Evolutionary conservation across 1,140 invertebrate genomes (phyloP).

Genomic region (Propsilocerus akamusi): DNA sequence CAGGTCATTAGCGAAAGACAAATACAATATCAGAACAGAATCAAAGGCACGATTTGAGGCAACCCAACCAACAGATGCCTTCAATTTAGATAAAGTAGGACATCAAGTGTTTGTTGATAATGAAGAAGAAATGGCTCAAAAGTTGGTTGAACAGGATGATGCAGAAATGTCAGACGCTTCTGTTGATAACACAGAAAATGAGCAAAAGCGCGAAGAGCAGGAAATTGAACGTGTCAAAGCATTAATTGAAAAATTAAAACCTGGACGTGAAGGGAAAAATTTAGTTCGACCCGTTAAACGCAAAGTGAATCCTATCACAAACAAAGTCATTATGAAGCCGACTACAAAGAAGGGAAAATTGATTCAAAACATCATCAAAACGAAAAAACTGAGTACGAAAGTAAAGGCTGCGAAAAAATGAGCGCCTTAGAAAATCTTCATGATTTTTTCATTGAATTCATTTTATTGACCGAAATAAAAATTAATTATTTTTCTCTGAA

Average conservation of each 20-base stretch:
- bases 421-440: no score
- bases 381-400: background rate
- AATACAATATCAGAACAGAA: conserved; percentile 59
- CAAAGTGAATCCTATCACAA: background rate
- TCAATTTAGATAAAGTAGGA: conserved; percentile 33
- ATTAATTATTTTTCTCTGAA: no score
- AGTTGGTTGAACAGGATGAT: background rate
- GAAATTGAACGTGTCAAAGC: background rate
- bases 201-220: conserved; percentile 6
- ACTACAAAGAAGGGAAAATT: background rate
- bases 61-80: conserved; percentile 48
- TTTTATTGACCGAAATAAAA: no score
- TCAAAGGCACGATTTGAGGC: conserved; percentile 55
- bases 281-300: background rate
- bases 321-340: background rate
- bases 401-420: background rate
- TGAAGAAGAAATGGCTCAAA: conserved; percentile 23
- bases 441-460: no score
- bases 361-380: background rate
- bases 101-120: conserved; percentile 28
- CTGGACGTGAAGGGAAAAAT: background rate
- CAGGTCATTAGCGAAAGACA: conserved; percentile 45
- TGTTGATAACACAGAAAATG: conserved; percentile 5
- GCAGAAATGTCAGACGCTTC: background rate
- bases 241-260: background rate